Evolutionary conservation across 2,888 invertebrate species (phyloP), one percentile per base, ranked within the genome.

Genomic region (Amiota minor): DNA sequence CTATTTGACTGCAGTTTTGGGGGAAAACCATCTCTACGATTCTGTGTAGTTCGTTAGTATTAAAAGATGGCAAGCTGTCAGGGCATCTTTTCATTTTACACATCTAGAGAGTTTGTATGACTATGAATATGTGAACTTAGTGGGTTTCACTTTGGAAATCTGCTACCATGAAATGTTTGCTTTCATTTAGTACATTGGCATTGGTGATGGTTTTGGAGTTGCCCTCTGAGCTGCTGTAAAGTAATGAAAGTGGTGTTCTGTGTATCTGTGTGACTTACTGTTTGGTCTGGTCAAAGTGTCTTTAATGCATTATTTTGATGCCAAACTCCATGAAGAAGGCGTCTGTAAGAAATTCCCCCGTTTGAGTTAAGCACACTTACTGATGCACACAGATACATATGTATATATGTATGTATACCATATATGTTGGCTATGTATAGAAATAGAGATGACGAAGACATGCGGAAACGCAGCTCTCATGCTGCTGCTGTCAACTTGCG

Each of bases 401-500:
- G 45, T 20, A 67, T 67, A 59, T 69, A 70, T 49, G 64, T 59
- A 67, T n/a, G 55, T 56, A 71, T 11, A 23, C n/a, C 3, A 45
- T 56, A 20, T 18, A 23, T 1, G 20, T 62, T 67, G 53, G 65
- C 69, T 49, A 67, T 59, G 59, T 14, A 61, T 59, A 71, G 10
- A 16, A 35, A 18, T 46, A 20, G 18, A 45, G 69, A 50, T 69
- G 64, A 69, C 59, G 16, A 59, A 16, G 59, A 59, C 59, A 59
- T 59, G 18, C 18, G 35, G 35, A 35, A 35, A 20, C 59, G 20
- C 11, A 20, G 11, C 59, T 69, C 75, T 67, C 73, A 71, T 72
- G 61, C 73, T 76, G 80, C 81, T 75, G 81, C 84, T 83, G 79
- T 81, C 73, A 80, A 77, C 70, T 18, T 67, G 56, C 18, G 59